A percentile compares a stretch with the other conserved stretches of the same genome.
Conservation (phyloP, 1,140 invertebrate genomes). For the Apis dorsata region DNA sequence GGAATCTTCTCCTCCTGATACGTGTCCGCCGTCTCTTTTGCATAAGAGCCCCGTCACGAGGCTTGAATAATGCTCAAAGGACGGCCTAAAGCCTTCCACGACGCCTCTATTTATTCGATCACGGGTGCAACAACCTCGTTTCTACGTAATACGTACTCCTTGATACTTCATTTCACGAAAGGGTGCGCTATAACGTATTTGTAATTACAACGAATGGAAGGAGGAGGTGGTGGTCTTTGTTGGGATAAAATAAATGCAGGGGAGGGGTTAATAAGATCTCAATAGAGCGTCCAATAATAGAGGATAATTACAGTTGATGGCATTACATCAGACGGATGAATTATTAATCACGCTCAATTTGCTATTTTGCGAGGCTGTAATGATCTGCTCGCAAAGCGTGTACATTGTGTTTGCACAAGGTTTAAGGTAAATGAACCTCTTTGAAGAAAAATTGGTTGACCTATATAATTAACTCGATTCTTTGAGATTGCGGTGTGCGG, state of each 20-base stretch:
- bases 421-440: neutral
- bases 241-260: neutral
- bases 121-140: neutral
- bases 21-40: conserved; percentile 19
- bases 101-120: neutral
- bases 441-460: neutral
- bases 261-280: neutral
- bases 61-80: neutral
- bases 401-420: neutral
- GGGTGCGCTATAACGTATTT: no score
- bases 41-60: conserved; percentile 15
- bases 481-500: neutral
- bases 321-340: neutral
- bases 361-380: neutral
- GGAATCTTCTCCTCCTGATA: conserved; percentile 6
- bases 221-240: neutral
- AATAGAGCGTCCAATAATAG: neutral
- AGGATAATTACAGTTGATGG: neutral
- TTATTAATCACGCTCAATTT: neutral
- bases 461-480: neutral
- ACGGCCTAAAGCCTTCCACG: neutral
- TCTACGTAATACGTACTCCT: no score
- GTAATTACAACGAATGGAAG: no score
- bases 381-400: neutral
- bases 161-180: no score